These are phyloP conservation scores for Thyatira batis DNA, from an alignment of 2,888 invertebrate species.

Conservation along the genomic window DNA sequence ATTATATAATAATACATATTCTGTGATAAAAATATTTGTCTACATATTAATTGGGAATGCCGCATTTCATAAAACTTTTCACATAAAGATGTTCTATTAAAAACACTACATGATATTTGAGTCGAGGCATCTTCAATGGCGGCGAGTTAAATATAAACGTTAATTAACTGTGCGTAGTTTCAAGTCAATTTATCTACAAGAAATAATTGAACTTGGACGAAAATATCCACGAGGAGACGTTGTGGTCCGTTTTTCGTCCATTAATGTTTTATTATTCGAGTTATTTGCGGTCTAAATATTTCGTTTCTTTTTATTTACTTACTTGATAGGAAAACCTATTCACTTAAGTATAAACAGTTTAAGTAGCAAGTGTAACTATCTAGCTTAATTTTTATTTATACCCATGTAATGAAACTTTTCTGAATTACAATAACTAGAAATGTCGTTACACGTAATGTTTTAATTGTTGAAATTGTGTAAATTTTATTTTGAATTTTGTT, in stretches of 20 bases:
- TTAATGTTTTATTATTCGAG: slow-evolving; percentile 22
- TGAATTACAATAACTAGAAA: no score
- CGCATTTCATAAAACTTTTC: no score
- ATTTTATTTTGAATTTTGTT: slow-evolving; percentile 40
- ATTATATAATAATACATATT: no score
- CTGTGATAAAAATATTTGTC: no score
- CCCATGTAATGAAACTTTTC: no score
- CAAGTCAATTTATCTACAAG: slow-evolving; percentile 30
- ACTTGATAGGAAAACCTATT: no score
- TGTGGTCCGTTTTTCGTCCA: slow-evolving; percentile 8
- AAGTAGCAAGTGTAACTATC: no score
- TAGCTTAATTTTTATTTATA: no score
- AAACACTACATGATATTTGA: slow-evolving; percentile 33
- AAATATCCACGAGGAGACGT: slow-evolving; percentile 27
- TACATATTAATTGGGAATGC: no score
- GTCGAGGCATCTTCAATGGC: slow-evolving; percentile 38
- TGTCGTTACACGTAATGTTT: slow-evolving; percentile 34
- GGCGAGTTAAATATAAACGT: slow-evolving; percentile 46
- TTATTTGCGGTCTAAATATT: slow-evolving; percentile 21
- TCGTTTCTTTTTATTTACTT: no score
- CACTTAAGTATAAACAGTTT: no score
- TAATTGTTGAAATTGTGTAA: slow-evolving; percentile 43
- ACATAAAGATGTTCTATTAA: slow-evolving; percentile 9
- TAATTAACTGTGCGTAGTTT: slow-evolving; percentile 38
- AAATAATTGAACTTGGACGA: slow-evolving; percentile 43